Evolutionary conservation across 2,888 invertebrate genomes (phyloP).

Genomic region (Brachynemurus nebulosus): DNA sequence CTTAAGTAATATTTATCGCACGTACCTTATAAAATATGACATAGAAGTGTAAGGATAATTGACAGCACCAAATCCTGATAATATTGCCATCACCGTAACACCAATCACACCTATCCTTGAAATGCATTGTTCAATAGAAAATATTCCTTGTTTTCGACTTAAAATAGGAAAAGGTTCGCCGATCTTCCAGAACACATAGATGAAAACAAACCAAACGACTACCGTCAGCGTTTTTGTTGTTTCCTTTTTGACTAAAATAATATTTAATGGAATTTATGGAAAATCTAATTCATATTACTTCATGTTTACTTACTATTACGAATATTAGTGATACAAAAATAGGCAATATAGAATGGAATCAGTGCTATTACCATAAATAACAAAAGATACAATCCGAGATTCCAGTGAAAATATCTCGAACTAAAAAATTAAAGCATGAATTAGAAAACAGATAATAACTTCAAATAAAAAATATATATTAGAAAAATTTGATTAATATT

Average conservation of each 20-base stretch:
- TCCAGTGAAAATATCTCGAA: conserved; percentile 92
- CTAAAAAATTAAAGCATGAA: conserved; percentile 35
- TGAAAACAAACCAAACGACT: conserved; percentile 76
- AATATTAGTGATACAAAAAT: conserved; percentile 83
- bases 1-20: no score
- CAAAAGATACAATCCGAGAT: conserved; percentile 76
- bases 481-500: no score
- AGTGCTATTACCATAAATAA: conserved; percentile 90
- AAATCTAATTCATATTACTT: not conserved
- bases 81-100: conserved; percentile 95
- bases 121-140: conserved; percentile 83
- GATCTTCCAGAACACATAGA: conserved; percentile 97
- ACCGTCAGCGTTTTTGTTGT: conserved; percentile 68
- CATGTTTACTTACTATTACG: conserved; percentile 52
- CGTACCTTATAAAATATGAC: conserved; percentile 88
- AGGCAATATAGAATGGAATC: conserved; percentile 94
- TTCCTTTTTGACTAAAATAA: conserved; percentile 52
- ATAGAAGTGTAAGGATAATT: conserved; percentile 99
- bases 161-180: conserved; percentile 98
- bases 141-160: conserved; percentile 87
- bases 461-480: conserved; percentile 8
- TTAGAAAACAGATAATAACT: conserved; percentile 9
- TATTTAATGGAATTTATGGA: not conserved
- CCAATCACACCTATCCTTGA: conserved; percentile 97
- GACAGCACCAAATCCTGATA: conserved; percentile 99